A percentile compares a stretch with the other conserved stretches of the same genome.
These are phyloP conservation scores for Neodiprion pinetum DNA, from an alignment of 1,140 invertebrate genomes.

Conservation along the genomic window DNA sequence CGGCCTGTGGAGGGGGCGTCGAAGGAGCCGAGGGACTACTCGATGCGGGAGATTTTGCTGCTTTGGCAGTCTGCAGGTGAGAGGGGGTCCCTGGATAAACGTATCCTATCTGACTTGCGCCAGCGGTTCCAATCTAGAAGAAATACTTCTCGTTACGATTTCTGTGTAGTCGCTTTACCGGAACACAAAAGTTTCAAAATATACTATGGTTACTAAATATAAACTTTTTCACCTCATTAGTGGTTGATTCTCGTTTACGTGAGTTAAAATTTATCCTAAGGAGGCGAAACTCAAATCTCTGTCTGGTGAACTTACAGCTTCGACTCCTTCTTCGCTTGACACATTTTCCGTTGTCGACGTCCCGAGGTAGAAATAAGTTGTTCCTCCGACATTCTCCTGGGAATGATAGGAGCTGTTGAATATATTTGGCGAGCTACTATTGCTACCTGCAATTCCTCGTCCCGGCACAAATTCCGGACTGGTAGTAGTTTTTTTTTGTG, in stretches of 20 bases:
- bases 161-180: background rate
- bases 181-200: background rate
- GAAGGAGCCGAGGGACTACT: constrained; percentile 58
- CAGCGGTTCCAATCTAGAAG: constrained; percentile 44
- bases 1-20: constrained; percentile 56
- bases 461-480: constrained; percentile 60
- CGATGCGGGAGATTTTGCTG: constrained; percentile 57
- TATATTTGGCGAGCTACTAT: constrained; percentile 55
- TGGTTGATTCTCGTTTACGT: no score
- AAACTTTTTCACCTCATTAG: no score
- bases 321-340: constrained; percentile 47
- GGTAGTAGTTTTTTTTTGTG: constrained; percentile 58
- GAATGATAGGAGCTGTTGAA: constrained; percentile 58
- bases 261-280: no score
- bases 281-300: background rate
- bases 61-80: constrained; percentile 63
- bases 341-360: constrained; percentile 57
- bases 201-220: background rate
- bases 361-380: constrained; percentile 87
- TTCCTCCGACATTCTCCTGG: constrained; percentile 91
- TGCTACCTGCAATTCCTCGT: constrained; percentile 49
- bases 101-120: constrained; percentile 52
- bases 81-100: constrained; percentile 74
- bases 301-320: constrained; percentile 38
- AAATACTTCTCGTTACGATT: background rate